Percentiles rank a stretch among this genome's conserved stretches.
Conservation (phyloP, 2,113 vertebrate genomes). For the Cyanoliseus patagonus region DNA sequence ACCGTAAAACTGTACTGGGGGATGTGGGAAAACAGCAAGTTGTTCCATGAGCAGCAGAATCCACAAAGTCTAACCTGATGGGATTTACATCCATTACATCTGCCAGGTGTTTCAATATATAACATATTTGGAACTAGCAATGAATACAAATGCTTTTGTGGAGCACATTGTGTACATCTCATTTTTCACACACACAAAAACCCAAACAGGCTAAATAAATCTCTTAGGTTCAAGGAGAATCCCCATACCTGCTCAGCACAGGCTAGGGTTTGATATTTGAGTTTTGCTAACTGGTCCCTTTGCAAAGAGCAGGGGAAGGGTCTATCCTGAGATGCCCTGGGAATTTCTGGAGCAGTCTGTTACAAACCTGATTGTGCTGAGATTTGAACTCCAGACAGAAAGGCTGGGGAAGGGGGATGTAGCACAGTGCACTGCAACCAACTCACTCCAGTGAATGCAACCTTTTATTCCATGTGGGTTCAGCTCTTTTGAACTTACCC, state of each 20-base stretch:
- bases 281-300: background rate
- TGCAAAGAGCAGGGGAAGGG: background rate
- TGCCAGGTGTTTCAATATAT: background rate
- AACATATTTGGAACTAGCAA: background rate
- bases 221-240: background rate
- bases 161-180: background rate
- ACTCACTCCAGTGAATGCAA: background rate
- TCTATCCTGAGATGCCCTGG: background rate
- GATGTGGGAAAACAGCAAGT: background rate
- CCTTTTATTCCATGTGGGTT: background rate
- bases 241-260: background rate
- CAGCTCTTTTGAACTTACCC: slow-evolving; percentile 77
- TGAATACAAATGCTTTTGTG: background rate
- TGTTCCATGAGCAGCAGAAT: slow-evolving; percentile 14
- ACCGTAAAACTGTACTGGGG: background rate
- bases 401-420: background rate
- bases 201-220: background rate
- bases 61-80: background rate
- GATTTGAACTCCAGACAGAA: background rate
- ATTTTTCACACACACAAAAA: background rate
- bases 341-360: background rate
- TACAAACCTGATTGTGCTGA: background rate
- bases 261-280: background rate
- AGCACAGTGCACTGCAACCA: background rate
- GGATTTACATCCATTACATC: slow-evolving; percentile 27